These are phyloP conservation scores for Oncorhynchus mykiss DNA, from an alignment of 2,113 vertebrate species.

Conservation along the genomic window DNA sequence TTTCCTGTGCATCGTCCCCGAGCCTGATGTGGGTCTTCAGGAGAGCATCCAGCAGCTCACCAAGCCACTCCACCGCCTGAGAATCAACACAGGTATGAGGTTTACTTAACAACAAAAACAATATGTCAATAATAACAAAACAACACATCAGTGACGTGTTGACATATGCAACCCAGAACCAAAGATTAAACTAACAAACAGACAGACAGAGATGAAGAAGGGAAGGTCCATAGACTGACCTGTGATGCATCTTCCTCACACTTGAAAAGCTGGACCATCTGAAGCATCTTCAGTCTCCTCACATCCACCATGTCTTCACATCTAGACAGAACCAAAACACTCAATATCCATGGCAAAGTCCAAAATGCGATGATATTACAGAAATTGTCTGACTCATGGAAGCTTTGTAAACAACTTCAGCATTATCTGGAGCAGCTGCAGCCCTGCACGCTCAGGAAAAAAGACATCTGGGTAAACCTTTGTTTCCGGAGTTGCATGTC, in stretches of 20 bases:
- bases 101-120: not conserved
- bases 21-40: constrained; percentile 92
- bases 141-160: no score
- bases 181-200: not conserved
- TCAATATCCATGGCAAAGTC: no score
- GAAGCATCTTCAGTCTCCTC: constrained; percentile 94
- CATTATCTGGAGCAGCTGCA: no score
- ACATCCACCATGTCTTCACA: constrained; percentile 95
- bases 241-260: constrained; percentile 96
- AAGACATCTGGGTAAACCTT: constrained; percentile 69
- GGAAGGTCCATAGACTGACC: constrained; percentile 58
- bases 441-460: no score
- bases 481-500: constrained; percentile 99
- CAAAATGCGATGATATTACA: no score
- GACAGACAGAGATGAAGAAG: no score
- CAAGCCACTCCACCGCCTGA: constrained; percentile 95
- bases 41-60: constrained; percentile 92
- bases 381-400: no score
- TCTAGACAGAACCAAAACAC: constrained; percentile 55
- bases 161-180: not conserved
- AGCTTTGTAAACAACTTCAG: no score
- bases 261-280: constrained; percentile 99
- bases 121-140: no score
- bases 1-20: constrained; percentile 93
- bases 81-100: not conserved